Evolutionary conservation across 2,888 invertebrate species (phyloP).

Genomic region (Scaptomyza tumidula): DNA sequence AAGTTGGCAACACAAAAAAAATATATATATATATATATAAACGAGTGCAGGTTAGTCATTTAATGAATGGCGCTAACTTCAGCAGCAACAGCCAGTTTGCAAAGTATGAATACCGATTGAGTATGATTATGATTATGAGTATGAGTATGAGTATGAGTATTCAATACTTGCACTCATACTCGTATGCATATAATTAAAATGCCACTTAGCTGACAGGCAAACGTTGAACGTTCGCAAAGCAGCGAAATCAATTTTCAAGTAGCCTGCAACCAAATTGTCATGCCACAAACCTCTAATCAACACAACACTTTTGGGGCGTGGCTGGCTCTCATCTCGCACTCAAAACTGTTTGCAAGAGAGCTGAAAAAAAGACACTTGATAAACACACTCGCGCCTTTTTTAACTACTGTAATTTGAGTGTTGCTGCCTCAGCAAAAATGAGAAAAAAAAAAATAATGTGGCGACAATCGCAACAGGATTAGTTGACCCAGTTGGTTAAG

Average conservation of each 20-base stretch:
- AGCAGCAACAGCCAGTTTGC: constrained; percentile 8
- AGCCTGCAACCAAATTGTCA: constrained; percentile 67
- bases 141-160: constrained; percentile 1
- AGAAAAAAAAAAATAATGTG: constrained; percentile 25
- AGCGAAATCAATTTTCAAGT: constrained; percentile 64
- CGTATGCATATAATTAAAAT: constrained; percentile 62
- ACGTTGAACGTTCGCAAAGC: constrained; percentile 23
- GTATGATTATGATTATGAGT: constrained; percentile 9
- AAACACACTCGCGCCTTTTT: constrained; percentile 55
- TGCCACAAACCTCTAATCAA: constrained; percentile 48
- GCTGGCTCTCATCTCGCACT: constrained; percentile 1
- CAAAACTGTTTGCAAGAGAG: neutral
- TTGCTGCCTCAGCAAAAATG: constrained; percentile 41
- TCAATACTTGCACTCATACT: constrained; percentile 15
- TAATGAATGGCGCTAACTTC: constrained; percentile 55
- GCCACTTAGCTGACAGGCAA: constrained; percentile 50
- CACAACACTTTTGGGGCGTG: constrained; percentile 37
- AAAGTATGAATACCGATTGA: neutral
- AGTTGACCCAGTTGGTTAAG: constrained; percentile 63
- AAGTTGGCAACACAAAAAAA: constrained; percentile 9
- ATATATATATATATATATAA: constrained; percentile 4
- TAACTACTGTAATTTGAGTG: constrained; percentile 67
- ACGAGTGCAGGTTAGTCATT: constrained; percentile 34
- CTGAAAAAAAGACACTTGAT: constrained; percentile 42
- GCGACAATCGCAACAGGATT: constrained; percentile 61